Conservation (phyloP, 2,797 vertebrate genomes). For the Sphaeramia orbicularis region DNA sequence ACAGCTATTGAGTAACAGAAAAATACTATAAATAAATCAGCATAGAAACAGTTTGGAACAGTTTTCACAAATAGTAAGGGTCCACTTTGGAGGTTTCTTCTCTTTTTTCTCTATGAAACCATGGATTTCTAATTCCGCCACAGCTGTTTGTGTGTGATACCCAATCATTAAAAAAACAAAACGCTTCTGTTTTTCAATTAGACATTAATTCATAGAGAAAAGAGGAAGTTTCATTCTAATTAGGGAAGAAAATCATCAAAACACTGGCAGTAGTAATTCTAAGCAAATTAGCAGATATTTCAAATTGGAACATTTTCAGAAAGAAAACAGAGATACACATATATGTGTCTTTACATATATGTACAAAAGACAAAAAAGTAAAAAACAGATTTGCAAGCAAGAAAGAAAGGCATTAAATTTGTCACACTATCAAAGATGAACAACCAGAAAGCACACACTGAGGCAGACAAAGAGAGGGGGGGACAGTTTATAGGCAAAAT, state of each 20-base stretch:
- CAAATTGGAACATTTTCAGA: constrained; percentile 77
- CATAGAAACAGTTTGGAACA: constrained; percentile 71
- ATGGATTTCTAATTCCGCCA: constrained; percentile 30
- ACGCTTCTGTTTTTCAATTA: constrained; percentile 5
- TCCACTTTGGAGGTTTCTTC: constrained; percentile 63
- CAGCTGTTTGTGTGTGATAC: constrained; percentile 16
- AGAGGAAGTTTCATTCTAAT: constrained; percentile 73
- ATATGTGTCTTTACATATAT: constrained; percentile 80
- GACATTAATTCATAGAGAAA: constrained; percentile 76
- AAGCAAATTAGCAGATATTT: constrained; percentile 73
- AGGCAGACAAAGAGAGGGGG: constrained; percentile 86
- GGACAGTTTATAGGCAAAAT: constrained; percentile 84
- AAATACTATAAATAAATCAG: constrained; percentile 58
- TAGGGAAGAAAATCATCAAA: constrained; percentile 61
- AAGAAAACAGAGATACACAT: constrained; percentile 76
- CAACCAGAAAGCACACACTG: constrained; percentile 92
- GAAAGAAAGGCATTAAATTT: constrained; percentile 81
- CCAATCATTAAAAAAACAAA: constrained; percentile 8
- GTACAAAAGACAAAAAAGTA: constrained; percentile 66
- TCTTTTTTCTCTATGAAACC: constrained; percentile 78
- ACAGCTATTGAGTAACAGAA: constrained; percentile 83
- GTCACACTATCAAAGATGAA: constrained; percentile 91
- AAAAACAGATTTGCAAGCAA: constrained; percentile 78
- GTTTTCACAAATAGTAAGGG: constrained; percentile 61
- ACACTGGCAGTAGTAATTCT: constrained; percentile 82